Percentiles rank a stretch among this genome's conserved stretches.
Conservation (phyloP, 2,113 vertebrate species). For the Notiomystis cincta region DNA sequence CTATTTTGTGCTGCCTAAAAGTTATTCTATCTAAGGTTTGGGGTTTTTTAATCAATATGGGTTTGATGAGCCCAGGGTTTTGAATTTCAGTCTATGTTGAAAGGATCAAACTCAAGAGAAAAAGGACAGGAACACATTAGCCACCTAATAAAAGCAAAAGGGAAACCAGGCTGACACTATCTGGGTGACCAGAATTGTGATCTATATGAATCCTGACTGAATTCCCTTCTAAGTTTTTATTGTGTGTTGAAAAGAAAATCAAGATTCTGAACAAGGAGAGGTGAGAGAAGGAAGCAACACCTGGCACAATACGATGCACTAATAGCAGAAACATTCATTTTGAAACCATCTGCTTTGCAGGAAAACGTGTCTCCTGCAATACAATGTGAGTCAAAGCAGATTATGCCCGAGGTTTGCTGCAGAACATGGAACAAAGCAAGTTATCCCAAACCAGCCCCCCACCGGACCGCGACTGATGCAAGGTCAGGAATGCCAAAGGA, state of each 20-base stretch:
- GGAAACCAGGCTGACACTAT: not conserved
- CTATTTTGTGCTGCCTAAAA: not conserved
- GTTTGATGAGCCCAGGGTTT: not conserved
- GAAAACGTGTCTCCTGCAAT: not conserved
- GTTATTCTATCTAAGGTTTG: not conserved
- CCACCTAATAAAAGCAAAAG: not conserved
- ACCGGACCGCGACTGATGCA: accelerated
- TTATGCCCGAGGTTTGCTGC: accelerated
- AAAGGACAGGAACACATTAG: not conserved
- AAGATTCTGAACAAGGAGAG: not conserved
- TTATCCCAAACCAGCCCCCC: not conserved
- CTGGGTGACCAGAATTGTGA: not conserved
- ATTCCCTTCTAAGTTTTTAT: not conserved
- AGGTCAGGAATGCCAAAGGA: not conserved
- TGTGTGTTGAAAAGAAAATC: not conserved
- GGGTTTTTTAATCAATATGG: not conserved
- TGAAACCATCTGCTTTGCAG: not conserved
- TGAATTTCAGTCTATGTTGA: not conserved
- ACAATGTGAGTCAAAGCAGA: not conserved
- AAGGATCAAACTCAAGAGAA: not conserved
- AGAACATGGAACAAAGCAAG: not conserved
- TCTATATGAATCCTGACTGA: not conserved
- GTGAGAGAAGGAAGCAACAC: not conserved
- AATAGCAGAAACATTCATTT: not conserved
- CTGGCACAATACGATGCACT: not conserved